A percentile compares a stretch with the other conserved stretches of the same genome.
Conservation (phyloP, 2,113 vertebrate species). For the Cololabis saira region DNA sequence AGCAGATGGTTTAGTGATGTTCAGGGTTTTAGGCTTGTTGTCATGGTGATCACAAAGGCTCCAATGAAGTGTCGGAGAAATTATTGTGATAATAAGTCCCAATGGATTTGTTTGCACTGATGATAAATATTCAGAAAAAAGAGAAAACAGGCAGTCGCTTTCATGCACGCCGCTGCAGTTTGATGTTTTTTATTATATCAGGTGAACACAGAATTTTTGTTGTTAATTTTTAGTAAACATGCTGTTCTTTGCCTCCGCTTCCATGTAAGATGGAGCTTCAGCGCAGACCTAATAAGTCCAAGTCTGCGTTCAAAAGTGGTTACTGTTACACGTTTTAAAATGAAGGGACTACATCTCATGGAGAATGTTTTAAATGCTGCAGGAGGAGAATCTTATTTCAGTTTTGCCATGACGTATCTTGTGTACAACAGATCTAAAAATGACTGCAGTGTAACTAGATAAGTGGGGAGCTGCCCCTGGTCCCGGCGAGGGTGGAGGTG, state of each 20-base stretch:
- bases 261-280: no score
- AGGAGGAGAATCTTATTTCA: no score
- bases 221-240: background rate
- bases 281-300: no score
- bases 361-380: no score
- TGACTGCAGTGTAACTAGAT: no score
- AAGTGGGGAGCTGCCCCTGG: no score
- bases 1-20: constrained; percentile 72
- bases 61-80: constrained; percentile 42
- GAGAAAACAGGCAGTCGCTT: background rate
- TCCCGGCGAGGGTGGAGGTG: no score
- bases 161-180: background rate
- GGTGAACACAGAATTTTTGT: background rate
- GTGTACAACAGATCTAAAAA: no score
- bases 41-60: constrained; percentile 66
- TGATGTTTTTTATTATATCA: background rate
- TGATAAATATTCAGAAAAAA: constrained; percentile 39
- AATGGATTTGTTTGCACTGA: constrained; percentile 57
- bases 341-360: no score
- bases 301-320: no score
- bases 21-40: constrained; percentile 68
- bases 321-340: no score
- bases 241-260: background rate
- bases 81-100: constrained; percentile 61
- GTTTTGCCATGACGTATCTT: no score